Conservation (phyloP, 2,888 invertebrate species). For the Philopedon plagiatum region DNA sequence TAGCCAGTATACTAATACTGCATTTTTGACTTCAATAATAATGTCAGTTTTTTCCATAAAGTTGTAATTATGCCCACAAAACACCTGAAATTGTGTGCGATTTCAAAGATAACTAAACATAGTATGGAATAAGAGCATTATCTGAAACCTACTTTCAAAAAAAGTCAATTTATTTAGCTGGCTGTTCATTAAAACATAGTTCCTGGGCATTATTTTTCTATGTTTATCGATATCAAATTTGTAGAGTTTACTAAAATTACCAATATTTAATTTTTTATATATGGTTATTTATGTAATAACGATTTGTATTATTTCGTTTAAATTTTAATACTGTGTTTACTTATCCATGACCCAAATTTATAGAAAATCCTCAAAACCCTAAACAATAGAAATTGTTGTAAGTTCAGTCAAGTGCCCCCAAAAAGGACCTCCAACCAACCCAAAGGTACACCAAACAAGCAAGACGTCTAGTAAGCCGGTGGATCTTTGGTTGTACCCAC, state of each 20-base stretch:
- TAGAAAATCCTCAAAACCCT: background rate
- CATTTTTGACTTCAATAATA: background rate
- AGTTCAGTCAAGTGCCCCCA: slow-evolving; percentile 20
- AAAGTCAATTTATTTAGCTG: too few species aligned
- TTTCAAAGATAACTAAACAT: slow-evolving; percentile 9
- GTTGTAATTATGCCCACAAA: background rate
- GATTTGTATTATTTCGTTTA: too few species aligned
- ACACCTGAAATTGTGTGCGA: background rate
- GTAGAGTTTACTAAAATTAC: too few species aligned
- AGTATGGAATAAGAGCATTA: background rate
- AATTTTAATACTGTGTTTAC: slow-evolving; percentile 14
- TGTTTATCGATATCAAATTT: too few species aligned
- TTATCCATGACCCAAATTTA: background rate
- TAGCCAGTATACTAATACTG: background rate
- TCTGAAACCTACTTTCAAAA: too few species aligned
- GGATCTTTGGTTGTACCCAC: slow-evolving; percentile 16
- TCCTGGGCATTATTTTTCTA: too few species aligned
- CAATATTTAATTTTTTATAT: too few species aligned
- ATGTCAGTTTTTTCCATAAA: background rate
- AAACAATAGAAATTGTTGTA: background rate
- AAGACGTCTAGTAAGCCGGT: slow-evolving; percentile 24
- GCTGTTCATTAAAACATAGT: too few species aligned
- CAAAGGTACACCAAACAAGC: slow-evolving; percentile 40
- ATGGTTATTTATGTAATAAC: too few species aligned
- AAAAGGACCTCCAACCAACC: slow-evolving; percentile 39